A percentile compares a stretch with the other conserved stretches of the same genome.
Evolutionary conservation across 2,888 invertebrate genomes (phyloP).

Genomic region (Mimachlamys varia): DNA sequence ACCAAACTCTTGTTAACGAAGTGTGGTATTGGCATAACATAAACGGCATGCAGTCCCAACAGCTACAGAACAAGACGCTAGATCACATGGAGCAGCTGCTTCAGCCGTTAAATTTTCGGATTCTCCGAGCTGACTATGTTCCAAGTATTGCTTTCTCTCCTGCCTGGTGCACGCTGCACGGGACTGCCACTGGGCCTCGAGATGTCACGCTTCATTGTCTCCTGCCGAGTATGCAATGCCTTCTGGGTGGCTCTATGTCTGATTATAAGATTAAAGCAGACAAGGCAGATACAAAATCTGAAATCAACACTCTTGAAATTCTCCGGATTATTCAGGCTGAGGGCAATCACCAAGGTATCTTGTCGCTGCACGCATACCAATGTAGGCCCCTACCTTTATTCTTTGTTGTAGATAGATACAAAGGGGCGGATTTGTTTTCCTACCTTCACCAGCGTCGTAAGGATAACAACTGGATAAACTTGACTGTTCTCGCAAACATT

Average conservation of each 20-base stretch:
- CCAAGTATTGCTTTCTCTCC: conserved; percentile 29
- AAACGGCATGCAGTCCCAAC: not conserved
- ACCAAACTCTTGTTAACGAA: not conserved
- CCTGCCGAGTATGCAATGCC: conserved; percentile 37
- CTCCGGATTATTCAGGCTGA: conserved; percentile 10
- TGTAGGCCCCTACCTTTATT: conserved; percentile 39
- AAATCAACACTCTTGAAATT: conserved; percentile 29
- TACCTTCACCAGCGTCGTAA: conserved; percentile 36
- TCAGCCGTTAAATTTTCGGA: not conserved
- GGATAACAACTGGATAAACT: not conserved
- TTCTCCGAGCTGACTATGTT: not conserved
- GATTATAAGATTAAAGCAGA: conserved; percentile 39
- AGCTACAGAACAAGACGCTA: conserved; percentile 20
- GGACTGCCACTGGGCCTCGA: not conserved
- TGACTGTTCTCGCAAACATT: not conserved
- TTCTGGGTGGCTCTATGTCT: conserved; percentile 16
- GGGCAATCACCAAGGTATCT: not conserved
- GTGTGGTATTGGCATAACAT: conserved; percentile 36
- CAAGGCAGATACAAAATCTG: conserved; percentile 27
- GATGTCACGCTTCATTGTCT: conserved; percentile 16
- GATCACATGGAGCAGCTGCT: not conserved
- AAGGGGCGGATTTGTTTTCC: not conserved
- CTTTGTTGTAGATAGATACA: conserved; percentile 17
- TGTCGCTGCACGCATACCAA: conserved; percentile 31
- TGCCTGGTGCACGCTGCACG: conserved; percentile 12